These are phyloP conservation scores for Papilio elwesi DNA, from an alignment of 2,888 invertebrate genomes.

Conservation along the genomic window DNA sequence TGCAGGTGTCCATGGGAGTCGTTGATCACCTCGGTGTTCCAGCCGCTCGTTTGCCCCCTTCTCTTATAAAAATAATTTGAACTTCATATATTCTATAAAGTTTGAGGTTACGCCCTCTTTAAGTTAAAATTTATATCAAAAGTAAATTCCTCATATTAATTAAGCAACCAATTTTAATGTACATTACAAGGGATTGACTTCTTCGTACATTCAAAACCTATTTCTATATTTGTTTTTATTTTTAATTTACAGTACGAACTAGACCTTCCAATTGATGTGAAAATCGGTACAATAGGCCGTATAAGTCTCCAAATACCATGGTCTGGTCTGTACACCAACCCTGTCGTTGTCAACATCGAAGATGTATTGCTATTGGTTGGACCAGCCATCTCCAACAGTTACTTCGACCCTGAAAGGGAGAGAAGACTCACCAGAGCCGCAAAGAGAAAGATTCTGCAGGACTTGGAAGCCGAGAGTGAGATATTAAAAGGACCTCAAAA, in stretches of 20 bases:
- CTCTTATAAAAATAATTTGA: no score
- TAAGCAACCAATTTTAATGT: no score
- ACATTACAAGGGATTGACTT: no score
- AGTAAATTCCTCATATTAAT: no score
- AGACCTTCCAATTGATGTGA: conserved; percentile 91
- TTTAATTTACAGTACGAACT: conserved; percentile 88
- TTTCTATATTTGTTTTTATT: no score
- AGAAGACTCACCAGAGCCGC: conserved; percentile 88
- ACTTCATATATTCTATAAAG: not conserved
- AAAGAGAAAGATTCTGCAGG: conserved; percentile 88
- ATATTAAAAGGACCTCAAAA: conserved; percentile 86
- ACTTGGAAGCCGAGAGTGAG: conserved; percentile 85
- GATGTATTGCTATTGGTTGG: conserved; percentile 90
- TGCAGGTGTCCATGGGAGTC: no score
- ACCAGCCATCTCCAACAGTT: conserved; percentile 87
- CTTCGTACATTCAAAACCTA: no score
- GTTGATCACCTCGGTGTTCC: no score
- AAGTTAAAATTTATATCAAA: no score
- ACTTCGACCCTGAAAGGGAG: conserved; percentile 90
- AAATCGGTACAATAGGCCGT: conserved; percentile 91
- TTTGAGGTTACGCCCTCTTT: no score
- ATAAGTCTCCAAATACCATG: conserved; percentile 91
- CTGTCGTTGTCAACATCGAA: conserved; percentile 89
- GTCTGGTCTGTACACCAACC: conserved; percentile 89
- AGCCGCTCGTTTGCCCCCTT: no score